Evolutionary conservation across 2,113 vertebrate genomes (phyloP), one percentile per base, ranked within the genome.

Genomic region (Megaleporinus macrocephalus): DNA sequence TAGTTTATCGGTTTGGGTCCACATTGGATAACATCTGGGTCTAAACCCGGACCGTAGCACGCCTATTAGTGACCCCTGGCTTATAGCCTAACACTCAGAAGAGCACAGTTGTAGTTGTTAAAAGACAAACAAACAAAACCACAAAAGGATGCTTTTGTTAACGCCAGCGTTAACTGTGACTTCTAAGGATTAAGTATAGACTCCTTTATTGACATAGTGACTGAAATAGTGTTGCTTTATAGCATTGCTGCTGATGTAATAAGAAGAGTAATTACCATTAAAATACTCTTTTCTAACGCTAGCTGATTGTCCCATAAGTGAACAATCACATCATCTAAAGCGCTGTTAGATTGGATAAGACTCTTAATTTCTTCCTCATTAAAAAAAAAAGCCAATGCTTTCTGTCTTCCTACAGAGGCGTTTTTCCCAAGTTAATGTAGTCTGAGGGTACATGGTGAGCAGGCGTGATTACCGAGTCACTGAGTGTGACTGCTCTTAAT

Each of bases 401-500:
- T 6, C 16, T 70, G 18, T 12, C 16, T 27, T 33, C 10, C 27
- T 66, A 33, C 29, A 78, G 47, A 30, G 62, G 30, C 26, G 4
- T 51, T 61, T 66, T 51, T 24, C 57, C 27, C 5, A 69, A 55
- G 63, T 16, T 36, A 30, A 30, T 65, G 62, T 30, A 16, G 27
- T 51, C 16, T 44, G 20, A 16, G 26, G 41, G 47, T 30, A 26
- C 51, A 16, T 9, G 51, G 76, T 24, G 30, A 33, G 30, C 20
- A 33, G 61, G 14, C 61, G 14, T 30, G 15, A 51, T 59, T 73
- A 29, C 29, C 24, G 62, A 73, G 59, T 49, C 26, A 63, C 57
- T 27, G 59, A 66, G 14, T 18, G 47, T 53, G 29, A 63, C 79
- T 53, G n/a, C 62, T 73, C 24, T 75, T 81, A 81, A 81, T 75